These are phyloP conservation scores for Herminia tarsipennalis DNA, from an alignment of 2,888 invertebrate species.

Conservation along the genomic window DNA sequence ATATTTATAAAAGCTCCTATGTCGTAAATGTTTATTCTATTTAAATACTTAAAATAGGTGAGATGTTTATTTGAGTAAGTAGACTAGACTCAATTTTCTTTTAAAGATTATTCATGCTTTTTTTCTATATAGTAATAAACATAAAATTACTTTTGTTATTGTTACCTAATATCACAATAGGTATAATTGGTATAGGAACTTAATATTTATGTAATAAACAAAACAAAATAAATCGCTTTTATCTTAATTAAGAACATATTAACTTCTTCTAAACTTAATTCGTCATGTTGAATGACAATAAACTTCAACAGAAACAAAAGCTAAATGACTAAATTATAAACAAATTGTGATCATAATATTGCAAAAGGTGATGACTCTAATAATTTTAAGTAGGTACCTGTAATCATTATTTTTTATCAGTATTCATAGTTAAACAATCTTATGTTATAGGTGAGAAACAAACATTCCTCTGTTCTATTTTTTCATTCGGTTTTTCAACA, in stretches of 20 bases:
- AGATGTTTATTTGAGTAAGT: too few species aligned
- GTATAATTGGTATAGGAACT: not conserved
- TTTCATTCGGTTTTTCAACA: too few species aligned
- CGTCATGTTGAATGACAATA: slow-evolving; percentile 4
- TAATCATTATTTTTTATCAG: slow-evolving; percentile 15
- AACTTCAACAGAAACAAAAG: not conserved
- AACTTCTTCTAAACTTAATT: slow-evolving; percentile 10
- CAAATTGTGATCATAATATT: slow-evolving; percentile 9
- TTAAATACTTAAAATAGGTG: too few species aligned
- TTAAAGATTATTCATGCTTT: too few species aligned
- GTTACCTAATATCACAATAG: too few species aligned
- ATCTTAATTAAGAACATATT: slow-evolving; percentile 7
- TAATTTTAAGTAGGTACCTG: slow-evolving; percentile 3
- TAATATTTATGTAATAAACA: not conserved
- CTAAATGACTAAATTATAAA: slow-evolving; percentile 9
- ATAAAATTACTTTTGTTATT: too few species aligned
- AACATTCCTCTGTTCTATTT: too few species aligned
- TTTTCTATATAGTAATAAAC: too few species aligned
- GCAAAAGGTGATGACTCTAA: slow-evolving; percentile 7
- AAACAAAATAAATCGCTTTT: slow-evolving; percentile 3
- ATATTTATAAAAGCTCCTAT: too few species aligned
- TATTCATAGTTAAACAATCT: slow-evolving; percentile 22
- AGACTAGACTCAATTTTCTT: too few species aligned
- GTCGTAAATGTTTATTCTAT: too few species aligned
- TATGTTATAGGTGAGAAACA: slow-evolving; percentile 16